Conservation (phyloP, 2,888 invertebrate species). For the Pardosa pseudoannulata region DNA sequence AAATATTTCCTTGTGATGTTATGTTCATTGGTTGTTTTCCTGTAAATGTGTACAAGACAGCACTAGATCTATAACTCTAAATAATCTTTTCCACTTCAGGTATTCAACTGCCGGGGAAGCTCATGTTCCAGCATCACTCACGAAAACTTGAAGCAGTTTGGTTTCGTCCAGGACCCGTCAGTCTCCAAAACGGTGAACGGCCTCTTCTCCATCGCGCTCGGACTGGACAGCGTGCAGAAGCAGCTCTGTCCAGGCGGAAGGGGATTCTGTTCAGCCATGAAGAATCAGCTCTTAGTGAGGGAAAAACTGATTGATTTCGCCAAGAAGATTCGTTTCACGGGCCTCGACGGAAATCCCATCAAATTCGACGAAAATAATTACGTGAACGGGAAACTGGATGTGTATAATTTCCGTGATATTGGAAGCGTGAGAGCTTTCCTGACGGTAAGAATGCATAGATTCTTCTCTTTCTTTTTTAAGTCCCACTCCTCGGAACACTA, state of each 20-base stretch:
- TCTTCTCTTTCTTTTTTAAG: no score
- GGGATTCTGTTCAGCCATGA: constrained; percentile 49
- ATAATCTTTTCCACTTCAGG: constrained; percentile 50
- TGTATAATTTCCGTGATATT: constrained; percentile 56
- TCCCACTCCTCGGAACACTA: no score
- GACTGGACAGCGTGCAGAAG: constrained; percentile 76
- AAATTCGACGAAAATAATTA: constrained; percentile 45
- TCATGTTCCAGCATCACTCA: constrained; percentile 68
- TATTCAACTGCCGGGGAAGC: constrained; percentile 77
- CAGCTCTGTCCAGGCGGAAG: constrained; percentile 73
- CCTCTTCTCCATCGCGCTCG: constrained; percentile 77
- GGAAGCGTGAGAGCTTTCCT: constrained; percentile 58
- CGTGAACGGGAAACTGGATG: constrained; percentile 31
- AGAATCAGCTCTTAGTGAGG: constrained; percentile 22
- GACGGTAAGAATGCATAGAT: no score
- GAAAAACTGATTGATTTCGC: constrained; percentile 44
- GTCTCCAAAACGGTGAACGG: constrained; percentile 77
- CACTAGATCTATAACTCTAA: no score
- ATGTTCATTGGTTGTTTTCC: no score
- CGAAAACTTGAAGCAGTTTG: constrained; percentile 35
- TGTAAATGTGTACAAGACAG: no score
- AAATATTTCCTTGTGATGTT: no score
- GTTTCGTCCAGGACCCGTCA: constrained; percentile 74
- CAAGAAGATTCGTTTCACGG: constrained; percentile 34
- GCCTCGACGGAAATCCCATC: constrained; percentile 40